These are phyloP conservation scores for Drosophila nannoptera DNA, from an alignment of 1,140 invertebrate genomes.

Conservation along the genomic window DNA sequence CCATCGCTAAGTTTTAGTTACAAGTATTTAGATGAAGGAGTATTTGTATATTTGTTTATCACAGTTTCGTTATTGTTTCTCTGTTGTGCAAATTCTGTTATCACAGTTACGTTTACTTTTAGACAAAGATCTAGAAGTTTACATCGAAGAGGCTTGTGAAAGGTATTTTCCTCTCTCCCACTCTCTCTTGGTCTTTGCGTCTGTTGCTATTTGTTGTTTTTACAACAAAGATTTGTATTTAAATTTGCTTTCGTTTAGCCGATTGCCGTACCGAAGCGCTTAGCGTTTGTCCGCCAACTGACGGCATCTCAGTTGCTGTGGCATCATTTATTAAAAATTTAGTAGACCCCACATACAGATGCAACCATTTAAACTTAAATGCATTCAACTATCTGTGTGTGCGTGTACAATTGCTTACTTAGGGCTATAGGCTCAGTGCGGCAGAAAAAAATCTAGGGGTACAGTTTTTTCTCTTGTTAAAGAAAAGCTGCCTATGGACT, in stretches of 20 bases:
- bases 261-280: conserved; percentile 53
- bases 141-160: conserved; percentile 55
- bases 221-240: conserved; percentile 31
- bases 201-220: conserved; percentile 36
- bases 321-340: conserved; percentile 70
- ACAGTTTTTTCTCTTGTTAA: conserved; percentile 42
- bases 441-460: conserved; percentile 28
- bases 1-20: conserved; percentile 30
- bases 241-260: conserved; percentile 33
- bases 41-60: conserved; percentile 41
- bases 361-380: not conserved
- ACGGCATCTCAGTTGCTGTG: conserved; percentile 46
- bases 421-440: conserved; percentile 16
- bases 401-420: conserved; percentile 16
- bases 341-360: conserved; percentile 35
- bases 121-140: conserved; percentile 49
- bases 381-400: conserved; percentile 11
- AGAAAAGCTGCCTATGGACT: conserved; percentile 18
- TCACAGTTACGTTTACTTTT: conserved; percentile 64
- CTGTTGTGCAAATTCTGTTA: conserved; percentile 53
- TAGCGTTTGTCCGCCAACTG: conserved; percentile 64
- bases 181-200: conserved; percentile 3
- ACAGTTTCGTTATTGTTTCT: conserved; percentile 53
- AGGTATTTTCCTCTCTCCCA: conserved; percentile 27
- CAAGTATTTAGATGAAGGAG: conserved; percentile 20